These are phyloP conservation scores for Polylopha cassiicola DNA, from an alignment of 2,888 invertebrate genomes.

Conservation along the genomic window DNA sequence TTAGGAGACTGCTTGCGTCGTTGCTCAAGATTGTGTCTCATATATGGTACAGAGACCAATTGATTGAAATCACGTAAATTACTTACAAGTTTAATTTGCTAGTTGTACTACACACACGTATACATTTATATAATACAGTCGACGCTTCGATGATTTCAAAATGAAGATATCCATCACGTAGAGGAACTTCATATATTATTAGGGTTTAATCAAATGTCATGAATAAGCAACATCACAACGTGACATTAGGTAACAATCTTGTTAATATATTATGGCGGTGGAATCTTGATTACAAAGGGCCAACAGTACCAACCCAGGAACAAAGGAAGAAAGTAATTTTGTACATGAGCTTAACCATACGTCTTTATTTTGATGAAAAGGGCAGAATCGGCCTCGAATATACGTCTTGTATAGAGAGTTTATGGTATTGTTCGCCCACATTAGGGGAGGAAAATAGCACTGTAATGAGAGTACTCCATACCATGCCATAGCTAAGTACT, in stretches of 20 bases:
- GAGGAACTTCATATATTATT: too few species aligned
- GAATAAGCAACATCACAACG: conserved; percentile 49
- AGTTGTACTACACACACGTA: too few species aligned
- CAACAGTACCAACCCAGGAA: conserved; percentile 38
- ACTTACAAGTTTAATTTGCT: too few species aligned
- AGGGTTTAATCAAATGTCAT: conserved; percentile 45
- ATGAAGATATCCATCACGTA: too few species aligned
- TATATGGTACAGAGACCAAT: too few species aligned
- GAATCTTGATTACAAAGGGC: conserved; percentile 41
- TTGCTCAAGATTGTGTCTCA: too few species aligned
- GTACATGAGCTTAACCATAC: conserved; percentile 32
- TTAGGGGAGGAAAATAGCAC: conserved; percentile 53
- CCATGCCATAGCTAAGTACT: conserved; percentile 35
- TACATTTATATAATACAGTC: too few species aligned
- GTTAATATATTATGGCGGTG: conserved; percentile 32
- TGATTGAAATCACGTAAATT: too few species aligned
- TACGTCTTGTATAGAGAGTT: conserved; percentile 31
- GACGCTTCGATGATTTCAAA: too few species aligned
- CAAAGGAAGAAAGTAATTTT: conserved; percentile 46
- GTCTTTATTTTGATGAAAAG: conserved; percentile 24
- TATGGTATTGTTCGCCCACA: conserved; percentile 46
- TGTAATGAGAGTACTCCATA: conserved; percentile 55
- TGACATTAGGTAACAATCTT: conserved; percentile 38
- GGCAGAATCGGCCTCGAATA: conserved; percentile 20
- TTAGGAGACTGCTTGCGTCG: too few species aligned